These are phyloP conservation scores for Knipowitschia caucasica DNA, from an alignment of 2,797 vertebrate species.

Conservation along the genomic window DNA sequence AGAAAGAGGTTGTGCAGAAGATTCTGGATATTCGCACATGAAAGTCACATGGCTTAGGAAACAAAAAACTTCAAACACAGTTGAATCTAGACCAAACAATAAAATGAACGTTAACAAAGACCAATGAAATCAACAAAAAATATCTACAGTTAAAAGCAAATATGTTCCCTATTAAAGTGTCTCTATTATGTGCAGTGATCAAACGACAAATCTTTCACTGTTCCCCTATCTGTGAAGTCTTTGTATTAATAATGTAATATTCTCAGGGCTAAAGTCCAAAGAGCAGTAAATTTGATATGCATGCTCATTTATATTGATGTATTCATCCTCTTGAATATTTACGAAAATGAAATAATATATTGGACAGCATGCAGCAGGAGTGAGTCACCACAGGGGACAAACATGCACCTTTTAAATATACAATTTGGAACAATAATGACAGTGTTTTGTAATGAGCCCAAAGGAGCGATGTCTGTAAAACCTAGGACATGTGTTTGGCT, in stretches of 20 bases:
- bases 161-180: neutral
- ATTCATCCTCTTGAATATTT: conserved; percentile 34
- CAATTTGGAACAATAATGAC: conserved; percentile 10
- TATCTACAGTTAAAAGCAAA: too few species aligned
- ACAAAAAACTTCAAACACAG: too few species aligned
- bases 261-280: conserved; percentile 6
- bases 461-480: conserved; percentile 4
- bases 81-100: too few species aligned
- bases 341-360: conserved; percentile 16
- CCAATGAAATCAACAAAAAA: too few species aligned
- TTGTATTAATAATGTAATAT: conserved; percentile 9
- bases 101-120: too few species aligned
- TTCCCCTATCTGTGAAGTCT: neutral
- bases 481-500: neutral
- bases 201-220: conserved; percentile 1
- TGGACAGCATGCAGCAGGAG: conserved; percentile 3
- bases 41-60: too few species aligned
- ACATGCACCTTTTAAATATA: conserved; percentile 1
- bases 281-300: conserved; percentile 18
- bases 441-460: conserved; percentile 9
- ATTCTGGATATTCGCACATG: too few species aligned
- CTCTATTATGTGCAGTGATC: neutral
- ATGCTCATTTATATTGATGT: conserved; percentile 45
- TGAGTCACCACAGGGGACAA: conserved; percentile 6
- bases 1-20: too few species aligned